Evolutionary conservation across 2,113 vertebrate genomes (phyloP).

Genomic region (Abramis brama): DNA sequence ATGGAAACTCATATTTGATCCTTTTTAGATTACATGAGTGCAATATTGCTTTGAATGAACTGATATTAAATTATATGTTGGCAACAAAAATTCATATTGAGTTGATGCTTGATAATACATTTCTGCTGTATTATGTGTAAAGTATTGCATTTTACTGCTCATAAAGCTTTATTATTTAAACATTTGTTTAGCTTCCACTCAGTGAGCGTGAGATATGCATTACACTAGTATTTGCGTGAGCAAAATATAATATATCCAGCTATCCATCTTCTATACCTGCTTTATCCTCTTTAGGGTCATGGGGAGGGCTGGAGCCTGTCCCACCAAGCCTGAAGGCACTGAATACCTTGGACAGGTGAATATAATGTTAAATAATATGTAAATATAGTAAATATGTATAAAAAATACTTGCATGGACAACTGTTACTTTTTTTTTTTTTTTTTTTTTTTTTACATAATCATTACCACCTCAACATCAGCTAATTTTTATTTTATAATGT

Average conservation of each 20-base stretch:
- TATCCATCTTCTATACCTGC: background rate
- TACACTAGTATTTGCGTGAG: background rate
- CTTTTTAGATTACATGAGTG: conserved; percentile 8
- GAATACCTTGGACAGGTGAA: background rate
- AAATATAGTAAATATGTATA: background rate
- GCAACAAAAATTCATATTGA: background rate
- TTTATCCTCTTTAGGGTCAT: background rate
- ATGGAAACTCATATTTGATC: conserved; percentile 8
- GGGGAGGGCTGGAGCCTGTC: background rate
- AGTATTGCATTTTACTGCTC: background rate
- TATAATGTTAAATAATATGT: background rate
- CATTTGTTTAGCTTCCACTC: background rate
- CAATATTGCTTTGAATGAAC: conserved; percentile 18
- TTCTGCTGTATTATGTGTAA: background rate
- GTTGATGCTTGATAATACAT: background rate
- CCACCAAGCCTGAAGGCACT: background rate
- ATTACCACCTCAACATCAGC: background rate
- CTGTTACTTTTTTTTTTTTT: background rate
- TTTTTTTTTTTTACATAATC: no score
- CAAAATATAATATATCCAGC: background rate
- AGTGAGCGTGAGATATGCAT: background rate
- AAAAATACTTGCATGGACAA: background rate
- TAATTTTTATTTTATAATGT: background rate
- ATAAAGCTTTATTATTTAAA: conserved; percentile 14
- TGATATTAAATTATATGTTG: conserved; percentile 4